Evolutionary conservation across 1,140 invertebrate genomes (phyloP).

Genomic region (Lordiphosa clarofinis): DNA sequence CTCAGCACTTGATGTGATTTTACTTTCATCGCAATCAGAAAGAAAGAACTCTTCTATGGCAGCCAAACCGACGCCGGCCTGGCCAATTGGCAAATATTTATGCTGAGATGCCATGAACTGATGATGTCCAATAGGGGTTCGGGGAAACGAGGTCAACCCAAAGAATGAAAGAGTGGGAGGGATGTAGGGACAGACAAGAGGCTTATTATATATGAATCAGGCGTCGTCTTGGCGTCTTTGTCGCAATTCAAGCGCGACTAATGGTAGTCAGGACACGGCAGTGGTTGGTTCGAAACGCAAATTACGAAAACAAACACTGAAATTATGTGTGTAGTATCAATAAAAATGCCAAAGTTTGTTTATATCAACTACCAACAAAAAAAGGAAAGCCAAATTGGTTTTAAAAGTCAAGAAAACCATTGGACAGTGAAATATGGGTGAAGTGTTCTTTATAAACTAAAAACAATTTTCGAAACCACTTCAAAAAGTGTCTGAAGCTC

Average conservation of each 20-base stretch:
- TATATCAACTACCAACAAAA: conserved; percentile 13
- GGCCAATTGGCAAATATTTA: conserved; percentile 64
- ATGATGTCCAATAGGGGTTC: conserved; percentile 12
- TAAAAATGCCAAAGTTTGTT: conserved; percentile 36
- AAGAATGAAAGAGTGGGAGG: conserved; percentile 15
- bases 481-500: neutral
- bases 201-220: too few relatives aligned
- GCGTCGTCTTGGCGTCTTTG: conserved; percentile 18
- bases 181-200: neutral
- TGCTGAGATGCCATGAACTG: conserved; percentile 36
- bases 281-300: conserved; percentile 20
- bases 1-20: conserved; percentile 66
- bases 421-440: conserved; percentile 14
- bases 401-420: neutral
- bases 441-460: neutral
- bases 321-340: conserved; percentile 32
- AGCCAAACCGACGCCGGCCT: conserved; percentile 51
- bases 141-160: conserved; percentile 37
- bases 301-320: conserved; percentile 29
- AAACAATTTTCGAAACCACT: neutral
- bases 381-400: neutral
- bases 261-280: conserved; percentile 31
- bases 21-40: conserved; percentile 44
- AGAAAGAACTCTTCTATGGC: conserved; percentile 17
- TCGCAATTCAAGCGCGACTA: conserved; percentile 29